Evolutionary conservation across 2,113 vertebrate species (phyloP), one percentile per base, ranked within the genome.

Genomic region (Cyprinus carpio): DNA sequence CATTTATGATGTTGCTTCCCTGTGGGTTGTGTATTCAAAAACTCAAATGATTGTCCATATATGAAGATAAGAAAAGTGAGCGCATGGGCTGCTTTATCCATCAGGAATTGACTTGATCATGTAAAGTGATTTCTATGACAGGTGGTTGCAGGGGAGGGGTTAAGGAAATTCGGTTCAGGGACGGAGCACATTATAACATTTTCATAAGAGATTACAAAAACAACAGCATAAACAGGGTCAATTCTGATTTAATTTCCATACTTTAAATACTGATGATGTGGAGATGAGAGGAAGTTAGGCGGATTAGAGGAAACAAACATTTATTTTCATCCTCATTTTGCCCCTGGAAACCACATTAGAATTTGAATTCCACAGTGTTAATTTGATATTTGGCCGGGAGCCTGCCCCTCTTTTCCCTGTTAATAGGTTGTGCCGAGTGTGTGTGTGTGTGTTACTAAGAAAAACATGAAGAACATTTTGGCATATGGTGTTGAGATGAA

Each of bases 341-440:
- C 77, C 43, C 25, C 88, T 56, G 20, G 60, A 86, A 88, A 87
- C 49, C 51, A 82, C 75, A 85, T 89, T 80, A 65, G 64, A 85
- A 77, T 90, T 79, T 89, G 51, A 81, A 85, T 87, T 86, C 76
- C 64, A 11, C 27, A 74, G 75, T 84, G 76, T 87, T 90, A 87
- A 90, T 90, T 87, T 86, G 84, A 89, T 85, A 71, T 65, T 81
- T 87, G 84, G 72, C 62, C 69, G 37, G 58, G 60, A 84, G 62
- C 37, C 74, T 83, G 69, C 69, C 69, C 75, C 71, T 81, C 29
- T 78, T 69, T 83, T 85, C 76, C 25, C 29, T 83, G 74, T 81
- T 87, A 88, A 88, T 90, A 62, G 83, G 27, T 60, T 67, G 20
- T 5, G 20, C 12, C 12, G 16, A 6, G 49, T 87, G 83, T 75